Evolutionary conservation across 35 echinoderm and acorn worm species (phyloP).

Genomic region (Apostichopus californicus): DNA sequence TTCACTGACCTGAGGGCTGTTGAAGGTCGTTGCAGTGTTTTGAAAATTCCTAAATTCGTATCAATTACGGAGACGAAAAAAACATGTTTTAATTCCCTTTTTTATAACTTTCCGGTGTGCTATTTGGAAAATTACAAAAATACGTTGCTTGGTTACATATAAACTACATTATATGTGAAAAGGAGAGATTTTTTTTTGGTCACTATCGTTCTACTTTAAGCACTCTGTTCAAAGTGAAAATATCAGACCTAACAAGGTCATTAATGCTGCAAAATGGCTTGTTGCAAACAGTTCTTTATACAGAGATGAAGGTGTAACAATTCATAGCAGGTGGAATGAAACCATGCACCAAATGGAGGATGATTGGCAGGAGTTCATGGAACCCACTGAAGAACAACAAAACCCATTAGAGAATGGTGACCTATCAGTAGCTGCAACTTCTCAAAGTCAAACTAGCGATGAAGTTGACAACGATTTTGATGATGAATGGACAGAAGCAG

Average conservation of each 20-base stretch:
- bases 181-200: no score
- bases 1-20: no score
- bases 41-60: no score
- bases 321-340: not conserved
- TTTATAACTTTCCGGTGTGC: no score
- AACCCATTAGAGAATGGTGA: not conserved
- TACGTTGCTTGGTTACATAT: no score
- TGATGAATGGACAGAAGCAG: constrained; percentile 55
- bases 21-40: no score
- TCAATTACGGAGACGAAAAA: no score
- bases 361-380: constrained; percentile 40
- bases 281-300: constrained; percentile 49
- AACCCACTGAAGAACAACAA: not conserved
- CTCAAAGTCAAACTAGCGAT: not conserved
- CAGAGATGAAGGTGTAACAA: constrained; percentile 49
- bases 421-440: no score
- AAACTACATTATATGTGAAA: no score
- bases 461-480: constrained; percentile 16
- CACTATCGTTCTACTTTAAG: not conserved
- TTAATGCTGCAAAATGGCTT: constrained; percentile 49
- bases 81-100: no score
- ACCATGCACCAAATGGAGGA: not conserved
- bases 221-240: constrained; percentile 47
- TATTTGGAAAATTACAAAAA: no score
- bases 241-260: constrained; percentile 52